A percentile compares a stretch with the other conserved stretches of the same genome.
Evolutionary conservation across 2,888 invertebrate genomes (phyloP).

Genomic region (Synanthedon myopaeformis): DNA sequence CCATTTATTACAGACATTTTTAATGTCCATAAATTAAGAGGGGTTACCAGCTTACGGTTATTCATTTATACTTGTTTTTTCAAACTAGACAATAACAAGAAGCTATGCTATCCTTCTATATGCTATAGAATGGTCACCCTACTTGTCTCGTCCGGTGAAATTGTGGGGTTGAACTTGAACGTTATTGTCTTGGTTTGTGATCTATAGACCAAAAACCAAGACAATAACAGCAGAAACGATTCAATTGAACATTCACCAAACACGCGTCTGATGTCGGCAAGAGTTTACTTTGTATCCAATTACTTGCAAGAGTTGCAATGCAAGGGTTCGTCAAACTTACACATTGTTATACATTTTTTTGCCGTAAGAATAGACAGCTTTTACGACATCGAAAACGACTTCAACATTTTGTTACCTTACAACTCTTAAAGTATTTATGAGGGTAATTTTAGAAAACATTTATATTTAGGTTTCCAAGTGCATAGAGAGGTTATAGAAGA

Average conservation of each 20-base stretch:
- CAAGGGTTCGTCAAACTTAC: constrained; percentile 51
- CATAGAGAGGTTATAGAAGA: no score
- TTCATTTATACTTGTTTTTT: no score
- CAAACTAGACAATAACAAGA: no score
- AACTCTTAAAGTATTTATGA: constrained; percentile 7
- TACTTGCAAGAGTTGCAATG: constrained; percentile 51
- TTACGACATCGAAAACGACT: constrained; percentile 38
- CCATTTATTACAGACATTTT: no score
- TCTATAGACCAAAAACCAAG: constrained; percentile 16
- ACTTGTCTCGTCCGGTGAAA: neutral
- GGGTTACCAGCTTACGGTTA: no score
- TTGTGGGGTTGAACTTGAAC: neutral
- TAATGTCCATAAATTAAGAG: no score
- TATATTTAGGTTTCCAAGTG: neutral
- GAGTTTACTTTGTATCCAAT: constrained; percentile 38
- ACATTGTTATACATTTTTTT: constrained; percentile 45
- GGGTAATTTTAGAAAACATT: neutral
- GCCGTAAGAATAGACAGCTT: constrained; percentile 13
- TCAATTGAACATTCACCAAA: constrained; percentile 35
- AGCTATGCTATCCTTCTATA: no score
- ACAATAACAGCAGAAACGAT: constrained; percentile 30
- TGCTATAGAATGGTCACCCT: no score
- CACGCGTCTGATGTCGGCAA: constrained; percentile 22
- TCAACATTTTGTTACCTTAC: constrained; percentile 13
- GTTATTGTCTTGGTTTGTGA: no score